Base-by-base conservation (phyloP, 2,888 invertebrate genomes). In the Caradrina kadenii region DNA sequence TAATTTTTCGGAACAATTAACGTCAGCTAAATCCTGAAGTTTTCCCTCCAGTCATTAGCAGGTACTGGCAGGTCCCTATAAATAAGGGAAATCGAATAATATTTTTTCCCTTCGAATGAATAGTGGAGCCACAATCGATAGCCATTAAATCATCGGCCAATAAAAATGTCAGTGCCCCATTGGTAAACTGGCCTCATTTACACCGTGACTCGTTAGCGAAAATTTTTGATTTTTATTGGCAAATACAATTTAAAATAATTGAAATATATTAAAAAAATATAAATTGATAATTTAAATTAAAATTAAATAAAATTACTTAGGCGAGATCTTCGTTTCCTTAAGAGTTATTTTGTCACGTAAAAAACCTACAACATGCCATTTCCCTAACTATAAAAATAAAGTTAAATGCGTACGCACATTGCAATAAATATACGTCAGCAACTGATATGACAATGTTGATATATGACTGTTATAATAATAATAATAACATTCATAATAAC, bases 111-210 rank as follows among this genome's bases (percentile, higher is more conserved):
- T 79, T 83, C 78, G 82, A 86, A 91, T 91, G 91, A 92, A 87
- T 89, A 88, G 91, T 89, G 88, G 86, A 85, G 90, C 83, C 88
- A 92, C 88, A 93, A 96, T 96, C 95, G 94, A 96, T 96, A 90
- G 89, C 84, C 86, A 84, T 89, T 94, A 94, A 94, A 95, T 96
- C 94, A 95, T 94, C 89, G 89, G 81, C 90, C 92, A 93, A 95
- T 95, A 95, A 95, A 95, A 95, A 93, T 94, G 95, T 95, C 95
- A 94, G 88, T 94, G 93, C 91, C 93, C 94, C 89, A 90, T 79
- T 81, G 71, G 75, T 58, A 54, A 22, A 42, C 26, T 73, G 87
- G 73, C 65, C 65, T 65, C 77, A 66, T 72, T 95, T 77, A 94
- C 93, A 95, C 93, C 91, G 92, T 69, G 56, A n/a, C 65, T 79